A percentile compares a stretch with the other conserved stretches of the same genome.
These are phyloP conservation scores for Helogale parvula DNA, from an alignment of 2,113 vertebrate genomes.

Conservation along the genomic window DNA sequence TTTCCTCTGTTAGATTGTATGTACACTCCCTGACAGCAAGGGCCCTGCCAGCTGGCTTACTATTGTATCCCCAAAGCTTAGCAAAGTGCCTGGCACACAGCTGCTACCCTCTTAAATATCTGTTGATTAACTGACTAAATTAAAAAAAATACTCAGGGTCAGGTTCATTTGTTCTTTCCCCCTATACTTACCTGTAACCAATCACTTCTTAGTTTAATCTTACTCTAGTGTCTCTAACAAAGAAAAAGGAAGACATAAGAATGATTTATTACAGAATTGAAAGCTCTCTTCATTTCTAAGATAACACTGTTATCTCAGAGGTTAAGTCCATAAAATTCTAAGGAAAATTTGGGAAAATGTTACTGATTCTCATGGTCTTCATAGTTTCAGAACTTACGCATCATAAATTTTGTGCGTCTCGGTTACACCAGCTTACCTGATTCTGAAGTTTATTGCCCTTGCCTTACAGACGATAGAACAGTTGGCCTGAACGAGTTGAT, in stretches of 20 bases:
- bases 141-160: background rate
- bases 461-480: conserved; percentile 26
- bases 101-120: background rate
- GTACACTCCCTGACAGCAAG: background rate
- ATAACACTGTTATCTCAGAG: background rate
- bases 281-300: conserved; percentile 45
- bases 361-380: background rate
- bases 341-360: background rate
- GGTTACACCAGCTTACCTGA: background rate
- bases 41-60: background rate
- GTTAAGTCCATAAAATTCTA: background rate
- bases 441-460: background rate
- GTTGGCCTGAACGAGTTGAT: conserved; percentile 44
- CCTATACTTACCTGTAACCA: background rate
- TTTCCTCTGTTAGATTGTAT: background rate
- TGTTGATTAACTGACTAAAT: background rate
- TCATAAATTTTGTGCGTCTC: background rate
- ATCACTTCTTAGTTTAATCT: background rate
- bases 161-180: background rate
- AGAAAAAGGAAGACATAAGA: background rate
- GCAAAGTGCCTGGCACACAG: background rate
- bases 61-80: background rate
- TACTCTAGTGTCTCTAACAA: background rate
- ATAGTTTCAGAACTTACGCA: background rate
- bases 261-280: background rate